Evolutionary conservation across 2,888 invertebrate species (phyloP).

Genomic region (Tuta absoluta): DNA sequence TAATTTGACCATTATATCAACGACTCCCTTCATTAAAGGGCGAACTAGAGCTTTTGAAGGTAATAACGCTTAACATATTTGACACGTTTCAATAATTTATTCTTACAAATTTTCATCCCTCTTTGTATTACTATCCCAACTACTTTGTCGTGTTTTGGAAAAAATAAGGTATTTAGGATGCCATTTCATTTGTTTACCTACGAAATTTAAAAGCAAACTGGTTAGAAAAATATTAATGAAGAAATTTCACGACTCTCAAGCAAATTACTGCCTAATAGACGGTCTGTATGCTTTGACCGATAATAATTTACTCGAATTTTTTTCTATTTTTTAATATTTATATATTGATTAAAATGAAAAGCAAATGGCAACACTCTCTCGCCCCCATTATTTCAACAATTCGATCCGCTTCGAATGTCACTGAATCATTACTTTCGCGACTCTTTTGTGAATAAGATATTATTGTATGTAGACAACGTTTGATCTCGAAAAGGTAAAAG

Average conservation of each 20-base stretch:
- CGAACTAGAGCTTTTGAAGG: constrained; percentile 43
- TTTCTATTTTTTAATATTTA: no score
- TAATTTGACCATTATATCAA: constrained; percentile 58
- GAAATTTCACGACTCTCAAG: no score
- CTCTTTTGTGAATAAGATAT: constrained; percentile 60
- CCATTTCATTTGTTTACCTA: no score
- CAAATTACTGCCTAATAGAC: no score
- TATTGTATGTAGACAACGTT: constrained; percentile 50
- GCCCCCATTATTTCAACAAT: constrained; percentile 53
- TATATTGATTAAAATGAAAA: no score
- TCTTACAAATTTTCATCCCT: constrained; percentile 58
- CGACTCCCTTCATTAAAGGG: constrained; percentile 56
- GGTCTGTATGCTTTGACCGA: no score
- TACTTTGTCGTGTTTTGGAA: no score
- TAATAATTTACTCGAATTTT: no score
- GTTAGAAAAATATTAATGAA: no score
- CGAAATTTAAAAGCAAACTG: no score
- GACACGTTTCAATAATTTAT: constrained; percentile 36
- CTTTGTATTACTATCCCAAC: constrained; percentile 28
- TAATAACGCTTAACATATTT: constrained; percentile 4
- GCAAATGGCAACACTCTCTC: constrained; percentile 21
- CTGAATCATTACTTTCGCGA: constrained; percentile 51
- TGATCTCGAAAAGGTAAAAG: constrained; percentile 51
- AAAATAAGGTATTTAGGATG: no score
- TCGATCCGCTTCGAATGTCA: constrained; percentile 49